These are phyloP conservation scores for Spodoptera exigua DNA, from an alignment of 2,888 invertebrate genomes.

Conservation along the genomic window DNA sequence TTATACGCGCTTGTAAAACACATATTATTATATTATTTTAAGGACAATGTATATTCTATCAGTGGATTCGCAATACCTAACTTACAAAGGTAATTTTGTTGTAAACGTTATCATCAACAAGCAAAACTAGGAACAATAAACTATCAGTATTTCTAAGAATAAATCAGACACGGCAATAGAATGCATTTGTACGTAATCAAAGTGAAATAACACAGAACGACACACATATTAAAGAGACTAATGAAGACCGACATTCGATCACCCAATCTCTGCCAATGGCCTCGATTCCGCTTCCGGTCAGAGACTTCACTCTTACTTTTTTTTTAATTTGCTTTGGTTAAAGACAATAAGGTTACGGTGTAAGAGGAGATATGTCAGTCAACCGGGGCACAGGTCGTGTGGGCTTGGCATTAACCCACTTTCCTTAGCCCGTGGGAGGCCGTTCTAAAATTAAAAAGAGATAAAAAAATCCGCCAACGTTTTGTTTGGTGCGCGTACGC, in stretches of 20 bases:
- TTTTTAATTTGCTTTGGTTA: conserved; percentile 57
- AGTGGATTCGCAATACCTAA: no score
- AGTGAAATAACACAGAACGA: conserved; percentile 26
- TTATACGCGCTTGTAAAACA: no score
- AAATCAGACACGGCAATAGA: conserved; percentile 19
- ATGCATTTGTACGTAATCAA: conserved; percentile 34
- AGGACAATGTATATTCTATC: no score
- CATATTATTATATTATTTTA: no score
- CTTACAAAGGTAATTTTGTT: conserved; percentile 6
- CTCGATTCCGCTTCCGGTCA: conserved; percentile 68
- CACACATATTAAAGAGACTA: conserved; percentile 31
- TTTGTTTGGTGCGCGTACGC: conserved; percentile 75
- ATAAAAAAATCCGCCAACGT: conserved; percentile 74
- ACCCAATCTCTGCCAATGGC: conserved; percentile 70
- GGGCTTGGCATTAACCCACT: conserved; percentile 88
- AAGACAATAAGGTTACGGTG: conserved; percentile 67
- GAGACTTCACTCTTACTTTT: conserved; percentile 65
- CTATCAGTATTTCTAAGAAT: conserved; percentile 24
- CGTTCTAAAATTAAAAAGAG: conserved; percentile 81
- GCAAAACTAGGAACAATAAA: conserved; percentile 21
- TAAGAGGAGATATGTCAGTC: conserved; percentile 75
- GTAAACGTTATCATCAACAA: conserved; percentile 30
- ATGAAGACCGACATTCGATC: conserved; percentile 43
- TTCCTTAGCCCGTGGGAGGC: conserved; percentile 82
- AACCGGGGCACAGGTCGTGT: conserved; percentile 78